Evolutionary conservation across 2,113 vertebrate species (phyloP), one percentile per base, ranked within the genome.

Genomic region (Paratilapia polleni): DNA sequence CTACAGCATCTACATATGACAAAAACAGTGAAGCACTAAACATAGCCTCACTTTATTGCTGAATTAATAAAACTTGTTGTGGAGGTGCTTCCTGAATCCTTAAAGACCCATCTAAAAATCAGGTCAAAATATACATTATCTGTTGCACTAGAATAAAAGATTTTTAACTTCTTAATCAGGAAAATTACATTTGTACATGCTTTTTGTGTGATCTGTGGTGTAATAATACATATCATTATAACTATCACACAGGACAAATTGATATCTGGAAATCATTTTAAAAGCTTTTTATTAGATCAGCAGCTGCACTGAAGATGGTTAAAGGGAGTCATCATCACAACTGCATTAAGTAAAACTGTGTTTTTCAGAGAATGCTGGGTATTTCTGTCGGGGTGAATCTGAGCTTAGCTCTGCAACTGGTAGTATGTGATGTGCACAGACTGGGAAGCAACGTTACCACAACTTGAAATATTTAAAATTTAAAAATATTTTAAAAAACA

Each of bases 191-290:
- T 13, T 43, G 13, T 43, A 43, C n/a, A 0, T 66, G 10, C 22
- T 47, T 13, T 0, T 66, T 20, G 24, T 66, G 5, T 0, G 14
- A 24, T 17, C 3, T 43, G n/a, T n/a, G n/a, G n/a, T n/a, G n/a
- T n/a, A n/a, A n/a, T n/a, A n/a, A n/a, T n/a, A n/a, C n/a, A n/a
- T n/a, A n/a, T n/a, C n/a, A n/a, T n/a, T n/a, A n/a, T n/a, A n/a
- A n/a, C n/a, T n/a, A n/a, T n/a, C n/a, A n/a, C n/a, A n/a, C n/a
- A n/a, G n/a, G n/a, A n/a, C n/a, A n/a, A n/a, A n/a, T n/a, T n/a
- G n/a, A n/a, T n/a, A n/a, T n/a, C n/a, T n/a, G n/a, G n/a, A n/a
- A n/a, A n/a, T n/a, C n/a, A n/a, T n/a, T n/a, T n/a, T n/a, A n/a
- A n/a, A n/a, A n/a, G n/a, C n/a, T n/a, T n/a, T n/a, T n/a, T n/a